Evolutionary conservation across 1,140 invertebrate species (phyloP).

Genomic region (Nixonia krombeini): DNA sequence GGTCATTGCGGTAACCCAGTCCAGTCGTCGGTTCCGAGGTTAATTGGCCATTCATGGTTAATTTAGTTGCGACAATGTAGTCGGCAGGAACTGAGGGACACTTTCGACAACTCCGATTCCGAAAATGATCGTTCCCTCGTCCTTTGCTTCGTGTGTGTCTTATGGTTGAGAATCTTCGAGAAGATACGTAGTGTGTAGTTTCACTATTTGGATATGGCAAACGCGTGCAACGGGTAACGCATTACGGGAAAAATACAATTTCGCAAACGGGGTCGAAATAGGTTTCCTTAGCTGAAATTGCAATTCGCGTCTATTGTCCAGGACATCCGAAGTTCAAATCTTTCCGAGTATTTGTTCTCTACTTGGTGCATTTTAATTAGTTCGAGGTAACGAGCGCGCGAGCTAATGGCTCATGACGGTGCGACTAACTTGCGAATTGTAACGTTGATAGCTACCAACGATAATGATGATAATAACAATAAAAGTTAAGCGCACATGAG

Average conservation of each 20-base stretch:
- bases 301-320: neutral
- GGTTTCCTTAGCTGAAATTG: neutral
- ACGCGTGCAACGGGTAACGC: no score
- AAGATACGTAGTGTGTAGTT: no score
- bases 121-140: no score
- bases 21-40: constrained; percentile 60
- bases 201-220: no score
- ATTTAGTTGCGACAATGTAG: constrained; percentile 59
- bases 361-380: constrained; percentile 55
- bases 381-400: constrained; percentile 48
- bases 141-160: no score
- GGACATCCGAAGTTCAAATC: constrained; percentile 9
- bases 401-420: constrained; percentile 53
- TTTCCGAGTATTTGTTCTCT: constrained; percentile 40
- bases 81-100: constrained; percentile 46
- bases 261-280: neutral
- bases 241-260: no score
- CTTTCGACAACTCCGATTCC: constrained; percentile 13
- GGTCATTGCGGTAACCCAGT: constrained; percentile 57
- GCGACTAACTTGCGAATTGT: constrained; percentile 52
- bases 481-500: constrained; percentile 22
- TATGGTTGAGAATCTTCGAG: no score
- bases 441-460: constrained; percentile 53
- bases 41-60: constrained; percentile 70
- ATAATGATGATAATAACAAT: constrained; percentile 50